Conservation (phyloP, 2,797 vertebrate species). For the Garrulus glandarius region DNA sequence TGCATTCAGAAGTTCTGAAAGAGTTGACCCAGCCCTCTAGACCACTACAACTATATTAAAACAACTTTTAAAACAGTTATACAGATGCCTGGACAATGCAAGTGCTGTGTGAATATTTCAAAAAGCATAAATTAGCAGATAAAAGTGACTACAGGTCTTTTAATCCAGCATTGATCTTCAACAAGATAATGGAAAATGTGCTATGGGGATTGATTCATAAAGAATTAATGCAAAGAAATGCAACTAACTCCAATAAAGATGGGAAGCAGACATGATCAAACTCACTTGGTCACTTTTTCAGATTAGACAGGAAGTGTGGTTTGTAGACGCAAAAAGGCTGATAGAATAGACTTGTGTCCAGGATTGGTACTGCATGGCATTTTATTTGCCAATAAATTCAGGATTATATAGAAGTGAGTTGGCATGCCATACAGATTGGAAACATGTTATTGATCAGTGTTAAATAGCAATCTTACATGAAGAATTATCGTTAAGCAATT, state of each 20-base stretch:
- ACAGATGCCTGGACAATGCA: background rate
- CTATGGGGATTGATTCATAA: background rate
- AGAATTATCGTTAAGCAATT: conserved; percentile 21
- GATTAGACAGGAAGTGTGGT: background rate
- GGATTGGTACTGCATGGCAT: background rate
- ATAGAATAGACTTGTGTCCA: background rate
- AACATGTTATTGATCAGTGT: conserved; percentile 8
- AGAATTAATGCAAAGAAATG: conserved; percentile 6
- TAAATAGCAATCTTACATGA: background rate
- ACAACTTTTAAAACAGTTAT: background rate
- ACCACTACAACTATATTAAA: background rate
- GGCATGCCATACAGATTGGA: background rate
- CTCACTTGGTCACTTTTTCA: background rate
- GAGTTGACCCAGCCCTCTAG: background rate
- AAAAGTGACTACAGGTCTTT: background rate
- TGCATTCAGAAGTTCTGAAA: background rate
- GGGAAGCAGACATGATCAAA: background rate
- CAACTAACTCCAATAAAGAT: background rate
- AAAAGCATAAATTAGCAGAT: background rate
- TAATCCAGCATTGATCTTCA: background rate
- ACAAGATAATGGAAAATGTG: conserved; percentile 1
- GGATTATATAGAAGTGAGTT: background rate
- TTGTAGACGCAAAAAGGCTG: background rate
- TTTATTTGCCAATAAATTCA: conserved; percentile 5
- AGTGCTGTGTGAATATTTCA: background rate